Conservation (phyloP, 2,797 vertebrate genomes). For the Crossoptilon crossoptilon region DNA sequence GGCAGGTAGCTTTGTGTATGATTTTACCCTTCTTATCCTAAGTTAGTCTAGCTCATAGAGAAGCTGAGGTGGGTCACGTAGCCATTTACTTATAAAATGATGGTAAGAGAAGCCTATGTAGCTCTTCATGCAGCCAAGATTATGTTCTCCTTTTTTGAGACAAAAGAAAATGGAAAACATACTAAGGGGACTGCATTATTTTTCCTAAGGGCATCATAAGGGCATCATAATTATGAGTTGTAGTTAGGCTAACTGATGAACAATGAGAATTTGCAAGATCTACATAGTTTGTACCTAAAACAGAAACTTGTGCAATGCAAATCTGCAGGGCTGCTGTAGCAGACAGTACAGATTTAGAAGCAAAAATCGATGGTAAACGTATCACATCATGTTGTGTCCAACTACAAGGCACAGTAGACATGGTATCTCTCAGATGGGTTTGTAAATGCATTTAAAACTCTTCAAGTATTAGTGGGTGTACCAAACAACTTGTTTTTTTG, state of each 20-base stretch:
- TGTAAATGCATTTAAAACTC: not conserved
- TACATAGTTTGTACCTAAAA: not conserved
- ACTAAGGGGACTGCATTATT: not conserved
- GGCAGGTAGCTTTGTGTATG: not conserved
- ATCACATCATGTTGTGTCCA: not conserved
- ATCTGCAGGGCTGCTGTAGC: not conserved
- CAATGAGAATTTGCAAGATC: not conserved
- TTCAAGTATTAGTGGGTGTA: not conserved
- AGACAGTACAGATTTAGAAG: not conserved
- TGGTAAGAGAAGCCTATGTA: accelerated
- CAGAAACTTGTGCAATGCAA: not conserved
- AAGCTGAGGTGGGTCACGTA: not conserved
- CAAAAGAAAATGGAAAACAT: not conserved
- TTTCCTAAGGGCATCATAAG: not conserved
- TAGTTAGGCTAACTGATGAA: not conserved
- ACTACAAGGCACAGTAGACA: not conserved
- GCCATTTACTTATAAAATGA: not conserved
- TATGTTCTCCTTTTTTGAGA: not conserved
- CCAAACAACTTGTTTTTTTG: not conserved
- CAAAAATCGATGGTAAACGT: not conserved
- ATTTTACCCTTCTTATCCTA: not conserved
- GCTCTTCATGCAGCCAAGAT: not conserved
- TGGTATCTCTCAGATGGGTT: not conserved
- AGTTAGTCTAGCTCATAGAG: not conserved
- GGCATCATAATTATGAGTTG: not conserved